phyloP scores from a whole-genome alignment of 2,797 vertebrate species.

The Rhabdomys pumilio region DNA sequence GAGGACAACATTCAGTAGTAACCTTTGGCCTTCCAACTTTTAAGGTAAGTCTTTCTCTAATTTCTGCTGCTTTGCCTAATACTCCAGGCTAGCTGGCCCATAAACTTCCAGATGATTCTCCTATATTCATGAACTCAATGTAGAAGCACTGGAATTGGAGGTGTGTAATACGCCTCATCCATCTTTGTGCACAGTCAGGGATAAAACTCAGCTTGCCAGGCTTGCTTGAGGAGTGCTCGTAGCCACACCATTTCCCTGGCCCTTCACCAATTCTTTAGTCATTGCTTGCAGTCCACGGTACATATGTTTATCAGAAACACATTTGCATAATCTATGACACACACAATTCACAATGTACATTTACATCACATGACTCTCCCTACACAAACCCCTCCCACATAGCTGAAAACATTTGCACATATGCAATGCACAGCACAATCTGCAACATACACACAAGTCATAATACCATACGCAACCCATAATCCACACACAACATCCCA shows the following conservation, averaged over 20 bases:
- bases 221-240: neutral
- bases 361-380: neutral
- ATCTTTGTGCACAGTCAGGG: neutral
- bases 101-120: neutral
- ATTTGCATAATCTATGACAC: neutral
- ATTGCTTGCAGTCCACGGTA: neutral
- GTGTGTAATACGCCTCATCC: neutral
- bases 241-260: neutral
- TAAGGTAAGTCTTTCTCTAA: neutral
- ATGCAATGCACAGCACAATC: neutral
- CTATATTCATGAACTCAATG: neutral
- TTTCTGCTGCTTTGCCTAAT: neutral
- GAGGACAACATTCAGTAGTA: neutral
- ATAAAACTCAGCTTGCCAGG: neutral
- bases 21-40: neutral
- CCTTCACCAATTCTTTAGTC: neutral
- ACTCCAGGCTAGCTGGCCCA: neutral
- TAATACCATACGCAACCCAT: neutral
- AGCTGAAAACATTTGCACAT: neutral
- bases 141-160: neutral
- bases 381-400: neutral
- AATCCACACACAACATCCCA: neutral
- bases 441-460: neutral
- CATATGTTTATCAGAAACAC: neutral
- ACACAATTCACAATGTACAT: neutral